Evolutionary conservation across 2,888 invertebrate genomes (phyloP).

Genomic region (Altica lythri): DNA sequence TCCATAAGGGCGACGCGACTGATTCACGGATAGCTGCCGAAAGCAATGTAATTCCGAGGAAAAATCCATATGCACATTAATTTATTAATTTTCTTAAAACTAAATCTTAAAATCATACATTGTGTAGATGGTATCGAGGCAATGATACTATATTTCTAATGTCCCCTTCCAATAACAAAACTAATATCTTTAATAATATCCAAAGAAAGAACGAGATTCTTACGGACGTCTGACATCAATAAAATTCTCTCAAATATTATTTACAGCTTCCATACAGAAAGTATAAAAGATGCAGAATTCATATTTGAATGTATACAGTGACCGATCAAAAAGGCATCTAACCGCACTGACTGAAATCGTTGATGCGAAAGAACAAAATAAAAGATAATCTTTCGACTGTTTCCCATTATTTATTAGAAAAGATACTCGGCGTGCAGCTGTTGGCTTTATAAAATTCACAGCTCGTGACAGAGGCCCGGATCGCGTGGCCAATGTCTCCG

Average conservation of each 20-base stretch:
- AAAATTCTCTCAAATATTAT: neutral
- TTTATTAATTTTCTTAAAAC: too few relatives aligned
- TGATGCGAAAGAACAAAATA: constrained; percentile 48
- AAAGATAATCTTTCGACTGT: constrained; percentile 51
- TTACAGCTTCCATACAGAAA: neutral
- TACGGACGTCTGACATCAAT: constrained; percentile 1
- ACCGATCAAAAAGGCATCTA: constrained; percentile 4
- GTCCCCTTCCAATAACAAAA: too few relatives aligned
- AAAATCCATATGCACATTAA: too few relatives aligned
- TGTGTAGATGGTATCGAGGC: too few relatives aligned
- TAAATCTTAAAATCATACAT: too few relatives aligned
- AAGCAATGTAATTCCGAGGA: too few relatives aligned
- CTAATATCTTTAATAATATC: too few relatives aligned
- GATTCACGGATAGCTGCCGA: too few relatives aligned
- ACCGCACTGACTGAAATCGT: constrained; percentile 39
- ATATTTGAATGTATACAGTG: neutral
- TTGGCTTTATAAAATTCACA: neutral
- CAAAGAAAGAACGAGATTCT: too few relatives aligned
- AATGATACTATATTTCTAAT: too few relatives aligned
- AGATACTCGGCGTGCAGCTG: constrained; percentile 41
- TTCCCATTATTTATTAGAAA: constrained; percentile 51
- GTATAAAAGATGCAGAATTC: neutral
- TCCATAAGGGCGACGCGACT: too few relatives aligned
- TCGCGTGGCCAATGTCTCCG: too few relatives aligned
- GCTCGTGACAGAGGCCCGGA: neutral